Conservation (phyloP, 2,113 vertebrate genomes). For the Acrocephalus kingi region DNA sequence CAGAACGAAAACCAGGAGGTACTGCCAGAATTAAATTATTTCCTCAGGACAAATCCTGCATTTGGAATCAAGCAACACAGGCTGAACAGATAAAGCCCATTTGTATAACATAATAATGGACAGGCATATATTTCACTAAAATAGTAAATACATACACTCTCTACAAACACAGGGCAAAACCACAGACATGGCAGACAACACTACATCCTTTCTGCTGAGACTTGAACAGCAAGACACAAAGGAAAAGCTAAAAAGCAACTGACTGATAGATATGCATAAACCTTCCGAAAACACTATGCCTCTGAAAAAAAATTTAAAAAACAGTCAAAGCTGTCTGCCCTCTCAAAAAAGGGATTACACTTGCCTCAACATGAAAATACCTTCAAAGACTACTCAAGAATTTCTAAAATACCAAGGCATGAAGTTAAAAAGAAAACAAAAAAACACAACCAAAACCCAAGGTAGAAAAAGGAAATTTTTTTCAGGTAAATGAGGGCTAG, state of each 20-base stretch:
- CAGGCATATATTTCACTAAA: slow-evolving; percentile 25
- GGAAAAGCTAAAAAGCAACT: not conserved
- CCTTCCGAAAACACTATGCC: not conserved
- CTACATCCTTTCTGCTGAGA: slow-evolving; percentile 44
- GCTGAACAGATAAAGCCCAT: slow-evolving; percentile 47
- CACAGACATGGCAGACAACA: not conserved
- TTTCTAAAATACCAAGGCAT: slow-evolving; percentile 26
- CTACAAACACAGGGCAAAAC: slow-evolving; percentile 31
- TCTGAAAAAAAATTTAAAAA: not conserved
- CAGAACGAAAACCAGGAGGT: slow-evolving; percentile 49
- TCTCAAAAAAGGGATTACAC: slow-evolving; percentile 32
- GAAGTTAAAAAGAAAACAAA: not conserved
- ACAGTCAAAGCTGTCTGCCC: slow-evolving; percentile 10
- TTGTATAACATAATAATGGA: slow-evolving; percentile 43
- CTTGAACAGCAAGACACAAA: slow-evolving; percentile 26
- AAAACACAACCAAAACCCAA: not conserved
- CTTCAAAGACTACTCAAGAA: slow-evolving; percentile 50
- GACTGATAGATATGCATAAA: not conserved
- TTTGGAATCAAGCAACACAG: slow-evolving; percentile 15
- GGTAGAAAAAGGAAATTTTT: not conserved
- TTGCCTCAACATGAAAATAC: slow-evolving; percentile 45
- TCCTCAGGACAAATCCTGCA: slow-evolving; percentile 47
- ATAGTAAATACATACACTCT: slow-evolving; percentile 39
- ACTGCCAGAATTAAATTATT: slow-evolving; percentile 58
- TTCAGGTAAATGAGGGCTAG: not conserved